phyloP scores from a whole-genome alignment of 92 coral and sea anemone genomes.

The Porites rus region DNA sequence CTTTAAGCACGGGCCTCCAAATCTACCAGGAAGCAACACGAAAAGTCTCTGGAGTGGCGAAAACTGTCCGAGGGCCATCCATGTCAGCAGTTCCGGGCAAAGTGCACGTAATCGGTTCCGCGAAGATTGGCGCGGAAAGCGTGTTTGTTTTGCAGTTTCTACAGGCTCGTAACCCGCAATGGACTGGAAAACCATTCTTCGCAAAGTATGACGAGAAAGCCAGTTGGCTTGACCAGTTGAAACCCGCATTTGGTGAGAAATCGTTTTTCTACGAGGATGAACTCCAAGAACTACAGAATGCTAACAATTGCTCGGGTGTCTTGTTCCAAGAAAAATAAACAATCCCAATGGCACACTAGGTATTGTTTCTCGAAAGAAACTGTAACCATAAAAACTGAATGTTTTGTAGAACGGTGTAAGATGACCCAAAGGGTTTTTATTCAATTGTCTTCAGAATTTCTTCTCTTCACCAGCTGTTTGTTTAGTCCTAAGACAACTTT shows the following conservation, averaged over 20 bases:
- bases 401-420: too few relatives aligned
- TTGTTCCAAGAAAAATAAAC: neutral
- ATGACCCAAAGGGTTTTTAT: too few relatives aligned
- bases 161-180: conserved; percentile 18
- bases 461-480: too few relatives aligned
- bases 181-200: conserved; percentile 17
- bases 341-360: too few relatives aligned
- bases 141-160: conserved; percentile 18
- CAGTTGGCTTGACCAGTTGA: conserved; percentile 10
- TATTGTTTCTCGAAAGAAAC: too few relatives aligned
- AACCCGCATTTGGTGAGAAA: conserved; percentile 16
- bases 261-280: conserved; percentile 21
- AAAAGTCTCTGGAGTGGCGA: conserved; percentile 18
- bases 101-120: conserved; percentile 4
- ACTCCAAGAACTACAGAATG: conserved; percentile 3
- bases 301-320: conserved; percentile 18
- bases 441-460: too few relatives aligned
- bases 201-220: conserved; percentile 24
- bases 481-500: too few relatives aligned
- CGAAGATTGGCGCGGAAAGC: neutral
- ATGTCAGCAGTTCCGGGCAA: conserved; percentile 26
- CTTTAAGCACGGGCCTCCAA: neutral
- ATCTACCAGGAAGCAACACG: conserved; percentile 26
- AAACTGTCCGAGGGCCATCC: conserved; percentile 19
- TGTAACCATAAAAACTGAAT: too few relatives aligned